A percentile compares a stretch with the other conserved stretches of the same genome.
Conservation (phyloP, 1,140 invertebrate species). For the Rhopalosiphum maidis region DNA sequence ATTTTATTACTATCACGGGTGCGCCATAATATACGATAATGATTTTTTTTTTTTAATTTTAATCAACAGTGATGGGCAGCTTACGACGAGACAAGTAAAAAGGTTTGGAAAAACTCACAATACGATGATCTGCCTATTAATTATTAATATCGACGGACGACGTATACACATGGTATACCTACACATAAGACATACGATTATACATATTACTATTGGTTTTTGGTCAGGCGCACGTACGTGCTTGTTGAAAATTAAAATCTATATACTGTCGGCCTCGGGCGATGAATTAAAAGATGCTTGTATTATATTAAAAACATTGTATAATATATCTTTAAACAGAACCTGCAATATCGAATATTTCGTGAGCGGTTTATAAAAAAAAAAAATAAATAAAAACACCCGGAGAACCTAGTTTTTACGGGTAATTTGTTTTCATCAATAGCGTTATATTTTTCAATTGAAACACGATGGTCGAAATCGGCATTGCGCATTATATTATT, state of each 20-base stretch:
- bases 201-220: conserved; percentile 36
- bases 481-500: conserved; percentile 30
- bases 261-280: neutral
- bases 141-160: conserved; percentile 9
- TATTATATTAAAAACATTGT: conserved; percentile 3
- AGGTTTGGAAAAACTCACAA: neutral
- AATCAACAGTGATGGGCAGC: neutral
- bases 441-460: conserved; percentile 39
- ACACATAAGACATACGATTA: neutral
- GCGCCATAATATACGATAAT: neutral
- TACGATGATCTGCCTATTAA: neutral
- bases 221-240: conserved; percentile 19
- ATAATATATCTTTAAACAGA: neutral
- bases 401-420: conserved; percentile 36
- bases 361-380: neutral
- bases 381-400: neutral
- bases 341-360: neutral
- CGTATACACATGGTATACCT: neutral
- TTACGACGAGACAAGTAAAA: neutral
- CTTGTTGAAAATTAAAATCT: conserved; percentile 28
- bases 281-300: conserved; percentile 12
- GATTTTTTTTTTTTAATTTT: neutral
- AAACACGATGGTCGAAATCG: conserved; percentile 28
- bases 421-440: conserved; percentile 46
- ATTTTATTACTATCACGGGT: neutral